Base-by-base conservation (phyloP, 2,888 invertebrate genomes). In the Aphelenchoides bicaudatus region DNA sequence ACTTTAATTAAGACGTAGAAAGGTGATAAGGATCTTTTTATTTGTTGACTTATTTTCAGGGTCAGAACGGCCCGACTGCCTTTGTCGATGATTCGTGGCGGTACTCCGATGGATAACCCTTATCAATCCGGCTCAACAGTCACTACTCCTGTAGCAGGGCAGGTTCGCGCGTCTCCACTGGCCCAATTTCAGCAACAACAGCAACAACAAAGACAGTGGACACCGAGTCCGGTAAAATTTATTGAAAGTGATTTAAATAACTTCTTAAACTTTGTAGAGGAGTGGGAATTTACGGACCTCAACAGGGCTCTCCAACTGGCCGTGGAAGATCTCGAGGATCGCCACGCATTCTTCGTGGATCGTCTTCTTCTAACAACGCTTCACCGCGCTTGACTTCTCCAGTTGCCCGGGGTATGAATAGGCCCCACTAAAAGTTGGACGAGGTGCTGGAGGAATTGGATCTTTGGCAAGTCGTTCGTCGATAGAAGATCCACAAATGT, bases 171-270 rank as follows among this genome's bases (percentile, higher is more conserved):
- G 23, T 43, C 43, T 21, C 43, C 43, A n/a, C 23, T 43, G 6
- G n/a, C 43, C 23, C 43, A 43, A 43, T 21, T 43, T n/a, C 34
- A 34, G n/a, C 34, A 34, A n/a, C 34, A 34, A n/a, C 34, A 34
- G n/a, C 43, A 43, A n/a, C 43, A 43, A 25, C 43, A 43, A 43
- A 6, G 43, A n/a, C 16, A 43, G 10, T 43, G 43, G 43, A 8
- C 43, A 25, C 43, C 43, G 43, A 21, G 8, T 19, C 43, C 43
- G n/a, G n/a, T n/a, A n/a, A n/a, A n/a, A n/a, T n/a, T n/a, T n/a
- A n/a, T n/a, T n/a, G n/a, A n/a, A n/a, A n/a, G n/a, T n/a, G n/a
- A n/a, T n/a, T n/a, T n/a, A n/a, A n/a, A n/a, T n/a, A n/a, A n/a
- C n/a, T n/a, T n/a, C n/a, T n/a, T n/a, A n/a, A n/a, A n/a, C n/a